Conservation (phyloP, 2,113 vertebrate species). For the Campylorhamphus procurvoides region DNA sequence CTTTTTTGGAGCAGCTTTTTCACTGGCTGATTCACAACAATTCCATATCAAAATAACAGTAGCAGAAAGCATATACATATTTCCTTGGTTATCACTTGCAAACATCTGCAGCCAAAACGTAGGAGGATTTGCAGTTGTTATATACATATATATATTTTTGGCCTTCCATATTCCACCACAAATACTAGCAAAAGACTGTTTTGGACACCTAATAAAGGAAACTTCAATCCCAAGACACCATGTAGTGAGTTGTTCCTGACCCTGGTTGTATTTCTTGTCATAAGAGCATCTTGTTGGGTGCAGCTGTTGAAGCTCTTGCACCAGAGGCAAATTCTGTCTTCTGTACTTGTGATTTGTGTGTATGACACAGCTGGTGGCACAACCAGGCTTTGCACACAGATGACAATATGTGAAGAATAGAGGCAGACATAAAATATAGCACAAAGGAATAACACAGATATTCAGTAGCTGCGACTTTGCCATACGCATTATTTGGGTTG, state of each 20-base stretch:
- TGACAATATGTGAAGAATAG: neutral
- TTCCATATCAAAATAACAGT: neutral
- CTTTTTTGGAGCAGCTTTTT: neutral
- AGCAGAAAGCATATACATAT: neutral
- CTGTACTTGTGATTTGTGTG: neutral
- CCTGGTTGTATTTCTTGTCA: neutral
- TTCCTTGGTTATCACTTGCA: neutral
- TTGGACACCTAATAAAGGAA: neutral
- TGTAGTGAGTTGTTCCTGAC: rapidly evolving
- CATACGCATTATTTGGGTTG: neutral
- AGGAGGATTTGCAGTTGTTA: neutral
- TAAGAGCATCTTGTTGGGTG: neutral
- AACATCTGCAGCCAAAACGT: neutral
- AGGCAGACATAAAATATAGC: neutral
- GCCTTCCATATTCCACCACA: neutral
- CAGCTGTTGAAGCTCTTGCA: neutral
- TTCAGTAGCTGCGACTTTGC: neutral
- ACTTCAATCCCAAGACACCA: neutral
- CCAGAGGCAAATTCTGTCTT: neutral
- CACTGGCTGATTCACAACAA: neutral
- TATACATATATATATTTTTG: neutral
- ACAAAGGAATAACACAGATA: neutral
- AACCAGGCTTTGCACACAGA: neutral
- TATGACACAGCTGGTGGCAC: neutral
- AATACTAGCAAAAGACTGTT: neutral